Percentiles rank a stretch among this genome's conserved stretches.
phyloP scores from a whole-genome alignment of 2,888 invertebrate species.

The Nebria brevicollis region DNA sequence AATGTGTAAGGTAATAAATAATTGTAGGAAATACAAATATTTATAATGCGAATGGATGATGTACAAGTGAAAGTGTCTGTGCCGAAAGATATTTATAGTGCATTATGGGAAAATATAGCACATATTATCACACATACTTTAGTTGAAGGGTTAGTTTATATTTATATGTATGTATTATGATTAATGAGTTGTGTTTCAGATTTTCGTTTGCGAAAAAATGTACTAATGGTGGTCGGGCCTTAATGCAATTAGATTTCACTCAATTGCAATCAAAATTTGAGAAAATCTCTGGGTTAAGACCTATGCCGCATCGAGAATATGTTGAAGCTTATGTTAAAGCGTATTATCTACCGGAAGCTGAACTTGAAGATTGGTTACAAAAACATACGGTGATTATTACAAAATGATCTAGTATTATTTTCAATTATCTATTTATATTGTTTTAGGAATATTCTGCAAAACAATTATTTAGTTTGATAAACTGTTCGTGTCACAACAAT shows the following conservation, averaged over 20 bases:
- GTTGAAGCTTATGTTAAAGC: slow-evolving; percentile 97
- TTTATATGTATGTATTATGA: slow-evolving; percentile 47
- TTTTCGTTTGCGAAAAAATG: slow-evolving; percentile 93
- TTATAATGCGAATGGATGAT: slow-evolving; percentile 81
- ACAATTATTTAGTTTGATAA: slow-evolving; percentile 85
- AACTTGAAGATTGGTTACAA: slow-evolving; percentile 88
- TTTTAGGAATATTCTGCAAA: slow-evolving; percentile 86
- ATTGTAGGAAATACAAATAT: slow-evolving; percentile 75
- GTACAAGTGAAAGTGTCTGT: slow-evolving; percentile 77
- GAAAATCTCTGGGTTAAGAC: slow-evolving; percentile 83
- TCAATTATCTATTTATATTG: slow-evolving; percentile 44
- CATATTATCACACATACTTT: slow-evolving; percentile 86
- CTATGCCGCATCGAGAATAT: slow-evolving; percentile 87
- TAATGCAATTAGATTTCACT: slow-evolving; percentile 98
- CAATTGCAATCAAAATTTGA: slow-evolving; percentile 93
- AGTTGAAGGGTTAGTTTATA: slow-evolving; percentile 84
- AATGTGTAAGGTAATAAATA: not conserved
- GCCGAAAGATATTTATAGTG: slow-evolving; percentile 73
- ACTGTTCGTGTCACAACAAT: slow-evolving; percentile 87
- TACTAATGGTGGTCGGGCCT: slow-evolving; percentile 92
- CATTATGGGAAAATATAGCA: slow-evolving; percentile 89
- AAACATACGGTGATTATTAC: slow-evolving; percentile 73
- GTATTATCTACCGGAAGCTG: slow-evolving; percentile 90
- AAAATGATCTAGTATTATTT: slow-evolving; percentile 25
- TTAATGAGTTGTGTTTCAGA: slow-evolving; percentile 60